phyloP scores from a whole-genome alignment of 2,113 vertebrate genomes.

The Sus scrofa region T2T-Sscrofa CM000824.6:82123001-82123500 shows the following conservation, averaged over 20 bases:
- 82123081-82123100: neutral
- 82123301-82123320: neutral
- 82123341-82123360: neutral
- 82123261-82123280: neutral
- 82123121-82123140: neutral
- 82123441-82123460: neutral
- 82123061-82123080: neutral
- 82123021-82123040: neutral
- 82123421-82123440: neutral
- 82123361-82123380: neutral
- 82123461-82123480: neutral
- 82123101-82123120: neutral
- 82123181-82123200: neutral
- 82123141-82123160: neutral
- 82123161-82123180: neutral
- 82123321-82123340: neutral
- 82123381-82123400: neutral
- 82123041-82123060: neutral
- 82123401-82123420: neutral
- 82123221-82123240: neutral
- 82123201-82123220: neutral
- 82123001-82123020: neutral
- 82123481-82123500: neutral
- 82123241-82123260: neutral
- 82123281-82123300: neutral